Evolutionary conservation across 2,888 invertebrate genomes (phyloP).

Genomic region (Mythimna lalbum): DNA sequence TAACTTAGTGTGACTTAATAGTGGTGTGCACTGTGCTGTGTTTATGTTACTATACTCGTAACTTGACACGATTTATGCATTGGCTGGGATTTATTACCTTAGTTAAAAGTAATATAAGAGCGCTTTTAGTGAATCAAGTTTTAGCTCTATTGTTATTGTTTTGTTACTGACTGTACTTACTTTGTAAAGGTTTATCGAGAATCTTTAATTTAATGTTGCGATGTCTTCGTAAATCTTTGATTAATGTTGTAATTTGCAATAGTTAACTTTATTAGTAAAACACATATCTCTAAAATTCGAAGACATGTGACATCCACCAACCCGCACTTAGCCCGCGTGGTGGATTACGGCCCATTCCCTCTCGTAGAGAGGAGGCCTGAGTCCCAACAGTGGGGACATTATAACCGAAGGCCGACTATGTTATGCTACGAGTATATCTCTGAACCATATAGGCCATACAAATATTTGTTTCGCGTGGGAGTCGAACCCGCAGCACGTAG

Average conservation of each 20-base stretch:
- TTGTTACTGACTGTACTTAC: background rate
- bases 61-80: slow-evolving; percentile 26
- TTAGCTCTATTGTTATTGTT: background rate
- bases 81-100: slow-evolving; percentile 16
- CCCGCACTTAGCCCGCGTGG: no score
- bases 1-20: slow-evolving; percentile 34
- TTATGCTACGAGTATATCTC: no score
- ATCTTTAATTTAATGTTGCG: background rate
- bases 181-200: background rate
- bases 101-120: background rate
- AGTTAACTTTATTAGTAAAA: background rate
- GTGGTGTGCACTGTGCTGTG: slow-evolving; percentile 13
- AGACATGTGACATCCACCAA: no score
- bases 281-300: no score
- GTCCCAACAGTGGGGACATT: no score
- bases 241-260: background rate
- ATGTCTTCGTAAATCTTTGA: background rate
- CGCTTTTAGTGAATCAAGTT: slow-evolving; percentile 3
- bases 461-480: no score
- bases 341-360: no score
- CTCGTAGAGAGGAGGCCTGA: no score
- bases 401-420: no score
- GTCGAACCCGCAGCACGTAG: no score
- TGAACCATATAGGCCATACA: no score
- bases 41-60: slow-evolving; percentile 23